Evolutionary conservation across 2,888 invertebrate species (phyloP), one percentile per base, ranked within the genome.

Genomic region (Drosophila macrospina): DNA sequence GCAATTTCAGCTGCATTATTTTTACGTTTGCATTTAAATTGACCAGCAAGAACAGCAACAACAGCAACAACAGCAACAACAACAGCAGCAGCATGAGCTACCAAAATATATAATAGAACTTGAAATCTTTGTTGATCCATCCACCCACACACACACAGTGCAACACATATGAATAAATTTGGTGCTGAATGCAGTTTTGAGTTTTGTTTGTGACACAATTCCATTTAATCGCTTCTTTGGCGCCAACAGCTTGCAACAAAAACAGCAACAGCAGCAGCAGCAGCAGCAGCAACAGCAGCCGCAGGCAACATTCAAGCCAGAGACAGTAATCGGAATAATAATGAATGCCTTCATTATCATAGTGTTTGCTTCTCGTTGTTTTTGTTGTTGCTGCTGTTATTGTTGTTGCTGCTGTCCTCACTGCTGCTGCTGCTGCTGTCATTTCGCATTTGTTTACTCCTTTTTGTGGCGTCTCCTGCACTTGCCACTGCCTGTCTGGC

Each of bases 191-290:
- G 67, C 66, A 69, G 64, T 81, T 78, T 74, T 62, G 69, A 71
- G 69, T 73, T 81, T 88, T 74, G 78, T 86, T 86, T 85, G 86
- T 84, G 85, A 88, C 87, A 86, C 79, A 78, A 79, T 86, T 89
- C 74, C 87, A 88, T 88, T 90, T 89, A 89, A 90, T 90, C 86
- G 89, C 79, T 78, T 90, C 80, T 87, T 88, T 85, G 89, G 89
- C 89, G 89, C 89, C 89, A 86, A 37, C 44, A 56, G 56, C 39
- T 55, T 62, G 48, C 55, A 47, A 55, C 62, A 54, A 54, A 47
- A 55, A 62, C 47, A 61, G 41, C 54, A 69, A 57, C 42, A 45
- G 39, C 47, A 50, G 30, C 45, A 54, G 72, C 60, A 59, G 59
- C 60, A 15, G 60, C 63, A 47, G 32, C 59, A 42, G 69, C 60